Conservation (phyloP, 2,113 vertebrate species). For the Notothenia coriiceps region DNA sequence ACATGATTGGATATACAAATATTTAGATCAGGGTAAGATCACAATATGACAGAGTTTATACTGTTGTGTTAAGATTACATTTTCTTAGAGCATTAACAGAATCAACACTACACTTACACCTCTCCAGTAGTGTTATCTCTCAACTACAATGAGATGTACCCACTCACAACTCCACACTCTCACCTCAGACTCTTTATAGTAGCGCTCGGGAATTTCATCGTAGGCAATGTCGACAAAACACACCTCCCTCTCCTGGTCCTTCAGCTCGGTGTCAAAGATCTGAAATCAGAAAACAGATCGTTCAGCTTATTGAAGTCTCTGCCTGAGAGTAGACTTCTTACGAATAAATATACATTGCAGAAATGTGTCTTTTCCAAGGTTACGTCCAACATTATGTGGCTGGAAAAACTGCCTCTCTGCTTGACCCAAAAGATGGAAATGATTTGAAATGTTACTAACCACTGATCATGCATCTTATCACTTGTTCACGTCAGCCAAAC, state of each 20-base stretch:
- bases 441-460: background rate
- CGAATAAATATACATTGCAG: background rate
- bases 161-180: constrained; percentile 37
- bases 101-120: background rate
- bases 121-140: background rate
- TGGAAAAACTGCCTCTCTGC: background rate
- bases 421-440: background rate
- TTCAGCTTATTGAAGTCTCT: background rate
- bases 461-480: background rate
- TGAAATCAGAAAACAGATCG: constrained; percentile 63
- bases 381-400: background rate
- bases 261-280: constrained; percentile 96
- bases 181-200: constrained; percentile 99
- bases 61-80: background rate
- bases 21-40: background rate
- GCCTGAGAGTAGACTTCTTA: background rate
- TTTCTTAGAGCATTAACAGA: background rate
- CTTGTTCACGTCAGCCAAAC: background rate
- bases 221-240: constrained; percentile 97
- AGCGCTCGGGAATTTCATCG: constrained; percentile 97
- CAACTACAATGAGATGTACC: background rate
- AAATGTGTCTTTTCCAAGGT: background rate
- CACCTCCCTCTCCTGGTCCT: constrained; percentile 95
- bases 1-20: background rate
- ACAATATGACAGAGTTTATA: background rate